Conservation (phyloP, 1,140 invertebrate genomes). For the Drosophila micromelanica region DNA sequence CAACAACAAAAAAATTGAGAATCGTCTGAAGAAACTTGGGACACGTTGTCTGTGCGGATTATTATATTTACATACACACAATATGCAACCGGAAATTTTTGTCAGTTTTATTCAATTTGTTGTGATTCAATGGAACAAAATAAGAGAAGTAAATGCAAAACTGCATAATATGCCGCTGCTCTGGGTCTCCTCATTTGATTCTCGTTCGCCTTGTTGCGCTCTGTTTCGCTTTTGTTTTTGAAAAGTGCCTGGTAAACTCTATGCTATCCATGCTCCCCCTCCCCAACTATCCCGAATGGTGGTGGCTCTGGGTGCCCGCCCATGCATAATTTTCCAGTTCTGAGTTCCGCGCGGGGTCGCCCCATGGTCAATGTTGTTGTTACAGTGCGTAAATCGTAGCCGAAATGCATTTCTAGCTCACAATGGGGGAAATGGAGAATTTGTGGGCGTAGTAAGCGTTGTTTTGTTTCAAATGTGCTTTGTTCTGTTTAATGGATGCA, state of each 20-base stretch:
- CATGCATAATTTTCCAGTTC: constrained; percentile 76
- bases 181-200: constrained; percentile 17
- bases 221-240: constrained; percentile 66
- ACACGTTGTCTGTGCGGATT: constrained; percentile 57
- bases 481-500: constrained; percentile 28
- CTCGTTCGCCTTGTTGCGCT: constrained; percentile 59
- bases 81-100: constrained; percentile 66
- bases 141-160: constrained; percentile 58
- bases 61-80: constrained; percentile 32
- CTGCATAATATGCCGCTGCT: constrained; percentile 58
- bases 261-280: not conserved
- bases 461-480: constrained; percentile 31
- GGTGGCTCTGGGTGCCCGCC: constrained; percentile 50
- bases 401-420: constrained; percentile 38
- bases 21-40: constrained; percentile 13
- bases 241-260: constrained; percentile 9
- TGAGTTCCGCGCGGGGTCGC: constrained; percentile 35
- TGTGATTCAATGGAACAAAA: constrained; percentile 49
- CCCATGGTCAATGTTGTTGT: constrained; percentile 55
- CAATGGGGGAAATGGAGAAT: constrained; percentile 26
- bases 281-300: constrained; percentile 1
- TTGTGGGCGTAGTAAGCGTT: constrained; percentile 30
- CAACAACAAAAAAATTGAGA: constrained; percentile 9
- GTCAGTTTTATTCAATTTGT: constrained; percentile 38
- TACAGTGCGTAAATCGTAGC: constrained; percentile 40